Conservation (phyloP, 2,888 invertebrate genomes). For the Hydrotaea cyrtoneurina region DNA sequence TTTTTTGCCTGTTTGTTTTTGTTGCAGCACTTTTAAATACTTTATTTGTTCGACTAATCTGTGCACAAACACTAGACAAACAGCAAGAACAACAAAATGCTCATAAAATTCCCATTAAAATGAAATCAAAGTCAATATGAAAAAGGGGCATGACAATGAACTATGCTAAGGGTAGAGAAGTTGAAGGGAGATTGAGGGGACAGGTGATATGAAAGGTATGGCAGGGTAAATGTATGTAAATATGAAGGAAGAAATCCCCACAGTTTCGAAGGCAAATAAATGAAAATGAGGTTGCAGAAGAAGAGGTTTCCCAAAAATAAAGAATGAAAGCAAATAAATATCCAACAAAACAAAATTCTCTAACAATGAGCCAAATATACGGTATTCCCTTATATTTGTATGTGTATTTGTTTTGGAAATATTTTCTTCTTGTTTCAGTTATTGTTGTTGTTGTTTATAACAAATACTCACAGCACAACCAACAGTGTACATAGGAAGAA, state of each 20-base stretch:
- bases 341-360: conserved; percentile 8
- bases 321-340: conserved; percentile 7
- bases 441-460: no score
- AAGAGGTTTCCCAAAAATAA: background rate
- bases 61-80: conserved; percentile 9
- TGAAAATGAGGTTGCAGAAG: conserved; percentile 15
- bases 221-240: background rate
- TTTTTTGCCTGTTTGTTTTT: background rate
- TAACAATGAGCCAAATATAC: background rate
- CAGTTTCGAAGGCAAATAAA: conserved; percentile 28
- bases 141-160: conserved; percentile 12
- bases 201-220: background rate
- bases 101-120: conserved; percentile 32
- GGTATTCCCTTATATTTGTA: conserved; percentile 30
- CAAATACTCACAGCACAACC: conserved; percentile 12
- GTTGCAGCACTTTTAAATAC: conserved; percentile 17
- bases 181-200: background rate
- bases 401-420: conserved; percentile 12
- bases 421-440: background rate
- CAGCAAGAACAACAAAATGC: conserved; percentile 10
- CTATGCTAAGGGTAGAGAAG: background rate
- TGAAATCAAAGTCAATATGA: conserved; percentile 40
- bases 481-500: background rate
- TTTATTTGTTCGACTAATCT: conserved; percentile 30
- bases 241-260: background rate